phyloP scores from a whole-genome alignment of 37 sponge, comb jelly and placozoan genomes.

The Chondrosia reniformis region DNA sequence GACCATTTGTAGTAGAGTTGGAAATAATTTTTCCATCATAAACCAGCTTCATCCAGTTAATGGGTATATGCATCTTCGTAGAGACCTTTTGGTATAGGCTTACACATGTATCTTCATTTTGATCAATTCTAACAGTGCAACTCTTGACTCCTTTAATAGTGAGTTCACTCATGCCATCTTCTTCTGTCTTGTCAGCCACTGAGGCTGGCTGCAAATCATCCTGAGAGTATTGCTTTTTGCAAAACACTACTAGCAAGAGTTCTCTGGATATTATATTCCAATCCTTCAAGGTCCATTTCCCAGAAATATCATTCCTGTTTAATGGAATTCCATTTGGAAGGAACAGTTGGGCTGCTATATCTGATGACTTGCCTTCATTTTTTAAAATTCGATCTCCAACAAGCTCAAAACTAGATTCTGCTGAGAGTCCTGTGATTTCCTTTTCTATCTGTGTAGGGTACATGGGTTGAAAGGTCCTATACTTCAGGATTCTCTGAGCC shows the following conservation, averaged over 20 bases:
- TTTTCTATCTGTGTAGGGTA: neutral
- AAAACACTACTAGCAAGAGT: slow-evolving; percentile 2
- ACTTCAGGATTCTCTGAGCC: too few species aligned
- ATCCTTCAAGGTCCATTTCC: neutral
- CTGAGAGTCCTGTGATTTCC: neutral
- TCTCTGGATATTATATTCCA: neutral
- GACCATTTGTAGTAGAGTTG: neutral
- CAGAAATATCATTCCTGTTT: neutral
- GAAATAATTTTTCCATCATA: neutral
- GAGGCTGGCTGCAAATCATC: neutral
- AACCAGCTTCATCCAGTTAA: neutral
- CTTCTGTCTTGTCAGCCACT: neutral
- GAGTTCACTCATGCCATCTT: neutral
- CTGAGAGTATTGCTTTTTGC: neutral
- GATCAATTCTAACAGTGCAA: neutral
- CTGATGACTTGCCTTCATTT: neutral
- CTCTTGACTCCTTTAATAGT: slow-evolving; percentile 4
- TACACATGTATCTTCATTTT: neutral
- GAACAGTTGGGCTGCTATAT: neutral
- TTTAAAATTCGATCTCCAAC: neutral
- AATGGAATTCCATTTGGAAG: slow-evolving; percentile 16
- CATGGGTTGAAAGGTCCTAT: slow-evolving; percentile 1
- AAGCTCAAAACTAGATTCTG: neutral
- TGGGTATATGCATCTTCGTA: neutral
- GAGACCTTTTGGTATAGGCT: neutral